Evolutionary conservation across 2,888 invertebrate species (phyloP), one percentile per base, ranked within the genome.

Genomic region (Meiosimyza platycephala): DNA sequence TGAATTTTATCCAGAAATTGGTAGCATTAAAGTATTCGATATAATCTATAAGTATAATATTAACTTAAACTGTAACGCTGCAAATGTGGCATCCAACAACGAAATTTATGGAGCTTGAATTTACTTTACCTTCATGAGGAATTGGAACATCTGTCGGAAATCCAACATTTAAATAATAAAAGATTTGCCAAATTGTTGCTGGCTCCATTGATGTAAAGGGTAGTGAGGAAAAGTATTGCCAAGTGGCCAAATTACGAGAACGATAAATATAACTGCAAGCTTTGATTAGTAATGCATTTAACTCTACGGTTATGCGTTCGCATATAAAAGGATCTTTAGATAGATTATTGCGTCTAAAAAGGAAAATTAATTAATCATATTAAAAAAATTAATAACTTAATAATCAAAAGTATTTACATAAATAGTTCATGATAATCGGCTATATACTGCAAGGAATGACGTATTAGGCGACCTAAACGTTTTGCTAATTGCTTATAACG

Each of bases 221-320:
- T 78, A 94, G 88, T 22, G 92, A 91, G 15, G 94, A 92, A 78
- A 95, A 90, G 87, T 94, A 95, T 84, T 95, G 94, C 93, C 94
- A 94, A 3, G 93, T 92, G 11, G 93, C 93, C 75, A 93, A 88
- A 81, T 92, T 92, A 63, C 92, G 91, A 0, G 93, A 92, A 3
- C 91, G 90, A 81, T 93, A 92, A 72, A 95, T 90, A 77, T 90
- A 91, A 72, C 90, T 89, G 51, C 92, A 92, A 1, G 93, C 91
- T 69, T 92, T 89, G 50, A 93, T 83, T 73, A 95, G 90, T 78
- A 95, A 91, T 7, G 91, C 90, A 84, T 95, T 93, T 81, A 92
- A 92, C 85, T 95, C 94, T 9, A 91, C 88, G 84, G 92, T 92
- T 52, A 93, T 88, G 74, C 92, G 89, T 74, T 89, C 85, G 64